A percentile compares a stretch with the other conserved stretches of the same genome.
Evolutionary conservation across 2,888 invertebrate species (phyloP).

Genomic region (Epinotia brunnichana): DNA sequence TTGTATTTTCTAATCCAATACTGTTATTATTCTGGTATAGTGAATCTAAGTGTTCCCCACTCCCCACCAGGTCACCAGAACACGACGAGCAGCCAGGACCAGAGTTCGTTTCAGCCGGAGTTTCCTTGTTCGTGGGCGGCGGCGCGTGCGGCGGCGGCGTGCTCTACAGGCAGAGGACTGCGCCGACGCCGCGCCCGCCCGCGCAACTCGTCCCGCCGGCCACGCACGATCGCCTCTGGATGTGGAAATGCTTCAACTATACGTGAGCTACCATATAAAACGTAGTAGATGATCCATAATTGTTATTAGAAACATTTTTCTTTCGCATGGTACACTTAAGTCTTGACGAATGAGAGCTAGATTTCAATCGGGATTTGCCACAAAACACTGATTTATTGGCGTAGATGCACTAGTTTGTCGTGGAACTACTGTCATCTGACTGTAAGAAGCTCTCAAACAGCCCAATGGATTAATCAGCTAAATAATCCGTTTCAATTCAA

Average conservation of each 20-base stretch:
- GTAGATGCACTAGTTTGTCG: too few relatives aligned
- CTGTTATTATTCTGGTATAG: not conserved
- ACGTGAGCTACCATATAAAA: conserved; percentile 73
- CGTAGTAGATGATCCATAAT: too few relatives aligned
- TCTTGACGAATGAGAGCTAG: too few relatives aligned
- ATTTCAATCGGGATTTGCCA: too few relatives aligned
- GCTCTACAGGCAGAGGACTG: conserved; percentile 81
- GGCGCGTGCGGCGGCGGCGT: conserved; percentile 82
- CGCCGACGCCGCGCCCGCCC: conserved; percentile 75
- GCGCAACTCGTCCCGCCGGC: conserved; percentile 84
- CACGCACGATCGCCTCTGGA: conserved; percentile 85
- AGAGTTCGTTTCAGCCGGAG: conserved; percentile 86
- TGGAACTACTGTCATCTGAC: too few relatives aligned
- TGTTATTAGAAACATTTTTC: too few relatives aligned
- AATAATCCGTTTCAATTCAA: too few relatives aligned
- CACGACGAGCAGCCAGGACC: conserved; percentile 77
- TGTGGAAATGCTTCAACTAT: conserved; percentile 88
- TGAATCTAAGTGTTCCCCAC: not conserved
- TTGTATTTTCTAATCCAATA: not conserved
- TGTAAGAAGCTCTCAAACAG: too few relatives aligned
- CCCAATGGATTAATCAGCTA: too few relatives aligned
- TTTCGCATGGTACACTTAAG: too few relatives aligned
- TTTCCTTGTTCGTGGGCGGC: conserved; percentile 85
- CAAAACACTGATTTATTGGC: too few relatives aligned
- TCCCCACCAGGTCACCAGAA: conserved; percentile 58